Base-by-base conservation (phyloP, 2,888 invertebrate genomes). In the Cerastis leucographa region DNA sequence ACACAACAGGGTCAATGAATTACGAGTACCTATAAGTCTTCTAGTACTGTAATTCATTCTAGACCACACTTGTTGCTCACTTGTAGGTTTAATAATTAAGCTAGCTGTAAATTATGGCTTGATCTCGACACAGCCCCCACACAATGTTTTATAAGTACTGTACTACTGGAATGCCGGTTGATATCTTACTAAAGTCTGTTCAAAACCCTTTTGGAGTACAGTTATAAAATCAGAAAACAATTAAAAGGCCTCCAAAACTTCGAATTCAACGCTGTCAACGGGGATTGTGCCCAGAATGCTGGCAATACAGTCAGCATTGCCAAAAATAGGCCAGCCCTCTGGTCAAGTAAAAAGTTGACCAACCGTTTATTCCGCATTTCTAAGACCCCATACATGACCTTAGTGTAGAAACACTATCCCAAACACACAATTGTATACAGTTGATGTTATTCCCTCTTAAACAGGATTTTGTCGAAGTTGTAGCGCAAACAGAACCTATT, bases 51-150 rank as follows among this genome's bases (percentile, higher is more conserved):
- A 73, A 54, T 72, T 46, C 35, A 17, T 75, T 64, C 19, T 19
- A 51, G n/a, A 54, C 9, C n/a, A n/a, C n/a, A n/a, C n/a, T n/a
- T 35, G n/a, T 75, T 62, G 22, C 51, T 29, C 29, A 29, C 40
- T 71, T 61, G 46, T 25, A 19, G 14, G 19, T 54, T 54, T 46
- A 74, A 65, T 56, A 25, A 75, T 46, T 35, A 73, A 65, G 54
- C 46, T 56, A 17, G 9, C 25, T 25, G 40, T 56, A 46, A 73
- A 40, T 56, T 46, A 42, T 44, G 19, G 7, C 64, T 54, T 25
- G 5, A 22, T 54, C 62, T 64, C 5, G 51, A 35, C 12, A 44
- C 8, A 59, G 9, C 3, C 1, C 3, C 1, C 46, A 25, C 25
- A 64, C 46, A 54, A 40, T 40, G 35, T 35, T 64, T 19, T 46